These are phyloP conservation scores for Malthinus seriepunctatus DNA, from an alignment of 2,888 invertebrate genomes.

Conservation along the genomic window DNA sequence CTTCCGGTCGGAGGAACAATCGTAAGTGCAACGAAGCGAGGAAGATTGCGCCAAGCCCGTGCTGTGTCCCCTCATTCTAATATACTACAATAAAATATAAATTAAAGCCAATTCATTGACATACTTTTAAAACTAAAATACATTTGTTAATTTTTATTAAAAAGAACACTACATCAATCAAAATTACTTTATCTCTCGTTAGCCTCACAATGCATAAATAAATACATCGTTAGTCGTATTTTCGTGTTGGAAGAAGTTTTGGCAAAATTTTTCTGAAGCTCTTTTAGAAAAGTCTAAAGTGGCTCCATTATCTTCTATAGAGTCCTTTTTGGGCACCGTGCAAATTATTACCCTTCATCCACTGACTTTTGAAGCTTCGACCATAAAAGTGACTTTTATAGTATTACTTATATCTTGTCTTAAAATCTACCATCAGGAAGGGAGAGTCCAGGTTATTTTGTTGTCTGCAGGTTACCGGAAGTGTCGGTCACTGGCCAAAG, in stretches of 20 bases:
- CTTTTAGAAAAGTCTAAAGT: no score
- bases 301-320: no score
- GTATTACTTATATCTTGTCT: constrained; percentile 35
- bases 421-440: constrained; percentile 37
- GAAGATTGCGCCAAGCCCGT: constrained; percentile 48
- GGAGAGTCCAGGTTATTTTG: constrained; percentile 38
- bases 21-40: constrained; percentile 47
- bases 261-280: no score
- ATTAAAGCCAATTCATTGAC: constrained; percentile 31
- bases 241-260: no score
- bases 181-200: no score
- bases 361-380: no score
- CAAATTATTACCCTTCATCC: no score
- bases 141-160: constrained; percentile 5
- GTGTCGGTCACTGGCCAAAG: constrained; percentile 43
- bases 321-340: no score
- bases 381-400: no score
- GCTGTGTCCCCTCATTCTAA: constrained; percentile 29
- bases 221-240: no score
- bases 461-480: constrained; percentile 41
- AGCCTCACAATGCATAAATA: no score
- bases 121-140: constrained; percentile 22
- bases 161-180: no score
- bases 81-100: constrained; percentile 32
- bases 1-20: constrained; percentile 50